Evolutionary conservation across 1,140 invertebrate species (phyloP).

Genomic region (Contarinia nasturtii): DNA sequence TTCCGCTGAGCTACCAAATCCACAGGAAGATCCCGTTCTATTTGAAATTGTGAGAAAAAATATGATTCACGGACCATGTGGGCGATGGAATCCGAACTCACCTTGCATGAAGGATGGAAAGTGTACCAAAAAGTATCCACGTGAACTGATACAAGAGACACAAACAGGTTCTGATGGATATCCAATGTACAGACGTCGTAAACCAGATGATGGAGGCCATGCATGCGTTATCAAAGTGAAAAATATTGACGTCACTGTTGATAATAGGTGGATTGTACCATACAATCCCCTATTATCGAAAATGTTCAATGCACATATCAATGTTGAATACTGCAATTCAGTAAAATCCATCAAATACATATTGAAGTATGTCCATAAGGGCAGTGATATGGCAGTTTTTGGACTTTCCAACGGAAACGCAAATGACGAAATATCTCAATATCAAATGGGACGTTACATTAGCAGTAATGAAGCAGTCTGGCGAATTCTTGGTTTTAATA

Average conservation of each 20-base stretch:
- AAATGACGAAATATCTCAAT: conserved; percentile 8
- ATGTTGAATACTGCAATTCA: conserved; percentile 25
- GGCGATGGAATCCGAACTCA: conserved; percentile 18
- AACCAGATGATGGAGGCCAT: conserved; percentile 4
- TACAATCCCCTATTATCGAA: conserved; percentile 28
- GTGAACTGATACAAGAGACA: conserved; percentile 10
- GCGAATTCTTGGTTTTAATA: conserved; percentile 18
- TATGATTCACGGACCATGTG: conserved; percentile 35
- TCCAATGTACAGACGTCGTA: conserved; percentile 19
- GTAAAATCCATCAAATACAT: conserved; percentile 31
- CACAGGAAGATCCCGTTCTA: conserved; percentile 18
- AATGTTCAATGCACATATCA: conserved; percentile 24
- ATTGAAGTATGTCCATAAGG: conserved; percentile 27
- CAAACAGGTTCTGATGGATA: conserved; percentile 21
- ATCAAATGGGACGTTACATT: conserved; percentile 24
- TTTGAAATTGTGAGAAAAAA: conserved; percentile 22
- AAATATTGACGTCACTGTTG: conserved; percentile 15
- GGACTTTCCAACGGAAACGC: conserved; percentile 3
- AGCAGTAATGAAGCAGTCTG: conserved; percentile 25
- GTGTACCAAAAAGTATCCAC: conserved; percentile 11
- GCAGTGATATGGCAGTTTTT: conserved; percentile 14
- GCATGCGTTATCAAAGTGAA: background rate
- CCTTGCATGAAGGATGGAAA: conserved; percentile 15
- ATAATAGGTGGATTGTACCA: conserved; percentile 31
- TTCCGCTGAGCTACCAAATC: conserved; percentile 32